Percentiles rank a stretch among this genome's conserved stretches.
These are phyloP conservation scores for Tachysurus vachellii DNA, from an alignment of 2,113 vertebrate genomes.

Conservation along the genomic window DNA sequence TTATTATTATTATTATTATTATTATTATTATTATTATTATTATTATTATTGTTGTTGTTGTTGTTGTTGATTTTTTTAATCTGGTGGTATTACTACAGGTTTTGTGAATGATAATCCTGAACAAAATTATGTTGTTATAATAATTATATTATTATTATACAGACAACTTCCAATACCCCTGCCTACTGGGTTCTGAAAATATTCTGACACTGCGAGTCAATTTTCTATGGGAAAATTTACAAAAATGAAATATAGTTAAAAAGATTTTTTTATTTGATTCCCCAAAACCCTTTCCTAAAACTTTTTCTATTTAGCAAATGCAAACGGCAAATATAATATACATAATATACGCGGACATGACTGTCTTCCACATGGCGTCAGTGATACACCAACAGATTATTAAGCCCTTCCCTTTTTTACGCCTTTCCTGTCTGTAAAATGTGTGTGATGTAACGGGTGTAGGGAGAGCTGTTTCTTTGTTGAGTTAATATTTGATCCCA, in stretches of 20 bases:
- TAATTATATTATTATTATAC: too few relatives aligned
- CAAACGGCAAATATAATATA: neutral
- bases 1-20: neutral
- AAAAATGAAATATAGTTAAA: neutral
- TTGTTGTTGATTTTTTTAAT: neutral
- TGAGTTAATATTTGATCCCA: neutral
- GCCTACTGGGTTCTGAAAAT: neutral
- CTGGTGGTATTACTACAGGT: neutral
- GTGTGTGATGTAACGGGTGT: neutral
- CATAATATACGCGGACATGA: neutral
- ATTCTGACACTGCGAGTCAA: neutral
- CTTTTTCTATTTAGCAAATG: neutral
- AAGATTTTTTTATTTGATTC: neutral
- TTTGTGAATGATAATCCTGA: too few relatives aligned
- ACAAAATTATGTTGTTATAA: neutral
- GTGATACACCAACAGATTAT: constrained; percentile 20
- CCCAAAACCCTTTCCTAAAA: neutral
- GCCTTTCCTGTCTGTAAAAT: constrained; percentile 47
- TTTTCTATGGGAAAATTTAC: neutral
- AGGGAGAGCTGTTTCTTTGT: neutral
- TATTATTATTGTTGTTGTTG: neutral
- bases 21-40: neutral
- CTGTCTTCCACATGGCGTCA: constrained; percentile 47
- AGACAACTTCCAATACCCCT: neutral
- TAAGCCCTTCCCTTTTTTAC: neutral